A percentile compares a stretch with the other conserved stretches of the same genome.
These are phyloP conservation scores for Erebia epiphron DNA, from an alignment of 2,888 invertebrate genomes.

Conservation along the genomic window DNA sequence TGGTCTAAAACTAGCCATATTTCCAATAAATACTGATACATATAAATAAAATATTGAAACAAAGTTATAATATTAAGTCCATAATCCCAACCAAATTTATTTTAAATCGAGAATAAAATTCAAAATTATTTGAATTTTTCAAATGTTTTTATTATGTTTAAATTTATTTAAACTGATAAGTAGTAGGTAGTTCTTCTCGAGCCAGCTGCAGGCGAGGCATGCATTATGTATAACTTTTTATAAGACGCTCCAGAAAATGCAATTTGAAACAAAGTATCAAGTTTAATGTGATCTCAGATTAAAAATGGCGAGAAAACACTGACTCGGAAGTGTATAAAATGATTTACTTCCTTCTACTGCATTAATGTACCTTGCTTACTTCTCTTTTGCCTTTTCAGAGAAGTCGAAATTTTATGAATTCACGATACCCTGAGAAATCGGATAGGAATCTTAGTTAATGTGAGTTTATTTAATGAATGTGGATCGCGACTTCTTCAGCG, in stretches of 20 bases:
- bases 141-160: constrained; percentile 5
- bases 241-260: constrained; percentile 74
- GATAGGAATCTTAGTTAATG: neutral
- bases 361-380: constrained; percentile 26
- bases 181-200: constrained; percentile 55
- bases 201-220: constrained; percentile 72
- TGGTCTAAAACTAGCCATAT: too few species aligned
- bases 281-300: constrained; percentile 79
- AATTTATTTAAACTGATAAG: constrained; percentile 26
- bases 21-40: too few species aligned
- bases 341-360: constrained; percentile 38
- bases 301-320: constrained; percentile 62
- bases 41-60: too few species aligned
- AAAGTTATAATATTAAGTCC: too few species aligned
- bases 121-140: neutral
- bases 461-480: too few species aligned
- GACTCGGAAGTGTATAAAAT: constrained; percentile 44
- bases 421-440: neutral
- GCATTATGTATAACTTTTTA: constrained; percentile 81
- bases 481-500: too few species aligned
- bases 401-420: constrained; percentile 11
- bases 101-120: too few species aligned
- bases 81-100: too few species aligned
- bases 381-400: constrained; percentile 24
- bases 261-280: constrained; percentile 81